Conservation (phyloP, 2,888 invertebrate species). For the Lasius platythorax region DNA sequence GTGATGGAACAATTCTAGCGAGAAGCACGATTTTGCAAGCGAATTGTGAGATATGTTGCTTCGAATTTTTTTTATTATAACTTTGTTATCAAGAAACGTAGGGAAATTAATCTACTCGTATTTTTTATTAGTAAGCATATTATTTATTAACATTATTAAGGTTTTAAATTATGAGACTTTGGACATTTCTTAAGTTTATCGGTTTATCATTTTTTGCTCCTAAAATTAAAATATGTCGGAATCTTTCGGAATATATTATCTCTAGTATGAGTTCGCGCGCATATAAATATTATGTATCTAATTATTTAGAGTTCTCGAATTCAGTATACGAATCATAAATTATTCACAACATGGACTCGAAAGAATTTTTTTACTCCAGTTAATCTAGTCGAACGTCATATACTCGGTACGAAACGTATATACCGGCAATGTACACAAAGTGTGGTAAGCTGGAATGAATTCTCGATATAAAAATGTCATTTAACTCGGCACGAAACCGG, state of each 20-base stretch:
- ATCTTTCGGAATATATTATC: constrained; percentile 1
- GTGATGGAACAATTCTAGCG: background rate
- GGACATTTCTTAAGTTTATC: background rate
- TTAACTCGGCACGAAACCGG: constrained; percentile 52
- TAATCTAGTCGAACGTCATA: background rate
- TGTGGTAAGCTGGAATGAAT: constrained; percentile 27
- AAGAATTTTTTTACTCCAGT: background rate
- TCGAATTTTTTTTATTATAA: background rate
- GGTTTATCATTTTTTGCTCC: background rate
- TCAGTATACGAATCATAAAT: background rate
- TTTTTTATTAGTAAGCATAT: background rate
- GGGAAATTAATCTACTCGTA: background rate
- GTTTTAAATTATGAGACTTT: background rate
- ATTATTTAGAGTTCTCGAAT: background rate
- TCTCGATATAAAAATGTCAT: constrained; percentile 41
- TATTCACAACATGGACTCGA: background rate
- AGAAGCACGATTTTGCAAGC: background rate
- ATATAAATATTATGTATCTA: background rate
- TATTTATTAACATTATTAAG: background rate
- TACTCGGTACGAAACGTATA: background rate
- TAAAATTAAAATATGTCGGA: background rate
- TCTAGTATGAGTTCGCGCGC: no score
- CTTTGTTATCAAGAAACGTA: background rate
- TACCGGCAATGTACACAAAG: background rate
- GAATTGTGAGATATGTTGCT: background rate